Base-by-base conservation (phyloP, 2,888 invertebrate species). In the Euclidia mi region DNA sequence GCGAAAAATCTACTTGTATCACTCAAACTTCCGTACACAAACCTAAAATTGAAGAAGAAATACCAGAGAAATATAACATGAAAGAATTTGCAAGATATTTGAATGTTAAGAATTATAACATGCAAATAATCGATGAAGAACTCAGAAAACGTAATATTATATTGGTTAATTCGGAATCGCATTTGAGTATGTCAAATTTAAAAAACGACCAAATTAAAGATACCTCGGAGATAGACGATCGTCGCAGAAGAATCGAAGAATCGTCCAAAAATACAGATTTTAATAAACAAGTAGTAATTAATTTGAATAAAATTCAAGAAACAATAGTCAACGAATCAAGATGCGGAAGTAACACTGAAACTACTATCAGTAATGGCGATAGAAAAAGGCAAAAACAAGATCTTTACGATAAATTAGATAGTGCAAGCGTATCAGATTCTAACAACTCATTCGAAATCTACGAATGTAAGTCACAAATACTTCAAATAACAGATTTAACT, bases 391-490 rank as follows among this genome's bases (percentile, higher is more conserved):
- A 32, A 3, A 84, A 81, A 57, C 73, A 76, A 69, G 92, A 93
- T 45, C 82, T 94, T 48, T 94, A 85, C 44, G 94, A 94, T 56
- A 94, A 94, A 84, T 65, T 94, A 28, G 92, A 93, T 32, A 94
- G 94, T 59, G 76, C 76, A 1, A 92, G 93, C 59, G 88, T 65
- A 1, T 81, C 89, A 0, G 87, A 88, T 52, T 94, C 94, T 0
- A 85, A 89, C 9, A 84, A 85, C 47, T 94, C 94, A 1, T 90
- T 91, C 58, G 82, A 89, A 67, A 75, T 91, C 9, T 71, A 83
- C 2, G 85, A 88, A 56, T 87, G 76, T 43, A 89, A 87, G 66
- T 94, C 94, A 2, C 89, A 92, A 79, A 76, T 94, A 4, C 79
- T 94, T 7, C 79, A 89, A 18, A 82, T 94, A 11, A 71, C 78